phyloP scores from a whole-genome alignment of 1,140 invertebrate genomes.

The Dendroctonus valens region DNA sequence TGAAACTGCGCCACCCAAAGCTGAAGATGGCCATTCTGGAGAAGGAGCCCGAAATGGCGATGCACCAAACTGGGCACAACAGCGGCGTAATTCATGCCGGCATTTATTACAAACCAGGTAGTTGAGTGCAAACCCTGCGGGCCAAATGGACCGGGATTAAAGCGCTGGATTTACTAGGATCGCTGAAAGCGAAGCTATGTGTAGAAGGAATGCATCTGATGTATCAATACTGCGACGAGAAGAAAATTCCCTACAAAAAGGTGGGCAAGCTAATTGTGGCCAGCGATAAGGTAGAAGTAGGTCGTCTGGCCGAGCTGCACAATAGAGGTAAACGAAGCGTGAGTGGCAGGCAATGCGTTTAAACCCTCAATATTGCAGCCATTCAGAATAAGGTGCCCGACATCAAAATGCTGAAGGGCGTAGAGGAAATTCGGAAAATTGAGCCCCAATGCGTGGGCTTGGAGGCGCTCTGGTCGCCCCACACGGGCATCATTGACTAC shows the following conservation, averaged over 20 bases:
- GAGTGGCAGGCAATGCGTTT: background rate
- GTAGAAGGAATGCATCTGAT: constrained; percentile 81
- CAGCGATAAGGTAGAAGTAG: constrained; percentile 68
- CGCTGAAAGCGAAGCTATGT: constrained; percentile 80
- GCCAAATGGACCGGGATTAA: background rate
- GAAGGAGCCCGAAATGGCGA: constrained; percentile 84
- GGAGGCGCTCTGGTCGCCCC: constrained; percentile 93
- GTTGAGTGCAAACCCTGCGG: background rate
- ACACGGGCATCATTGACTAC: constrained; percentile 98
- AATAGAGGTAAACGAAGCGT: constrained; percentile 61
- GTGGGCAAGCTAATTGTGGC: constrained; percentile 96
- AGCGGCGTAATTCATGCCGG: constrained; percentile 68
- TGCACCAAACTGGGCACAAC: constrained; percentile 96
- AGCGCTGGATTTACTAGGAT: constrained; percentile 7
- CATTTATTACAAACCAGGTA: constrained; percentile 94
- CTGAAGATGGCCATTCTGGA: constrained; percentile 88
- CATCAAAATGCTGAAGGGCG: constrained; percentile 72
- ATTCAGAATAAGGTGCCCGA: constrained; percentile 69
- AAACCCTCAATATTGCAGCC: constrained; percentile 2
- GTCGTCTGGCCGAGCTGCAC: constrained; percentile 73
- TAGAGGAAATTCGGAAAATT: constrained; percentile 74
- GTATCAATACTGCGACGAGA: constrained; percentile 88
- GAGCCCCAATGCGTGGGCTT: constrained; percentile 91
- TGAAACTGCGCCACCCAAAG: constrained; percentile 72
- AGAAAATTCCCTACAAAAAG: constrained; percentile 93